A percentile compares a stretch with the other conserved stretches of the same genome.
phyloP scores from a whole-genome alignment of 2,113 vertebrate genomes.

The Aptenodytes forsteri region DNA sequence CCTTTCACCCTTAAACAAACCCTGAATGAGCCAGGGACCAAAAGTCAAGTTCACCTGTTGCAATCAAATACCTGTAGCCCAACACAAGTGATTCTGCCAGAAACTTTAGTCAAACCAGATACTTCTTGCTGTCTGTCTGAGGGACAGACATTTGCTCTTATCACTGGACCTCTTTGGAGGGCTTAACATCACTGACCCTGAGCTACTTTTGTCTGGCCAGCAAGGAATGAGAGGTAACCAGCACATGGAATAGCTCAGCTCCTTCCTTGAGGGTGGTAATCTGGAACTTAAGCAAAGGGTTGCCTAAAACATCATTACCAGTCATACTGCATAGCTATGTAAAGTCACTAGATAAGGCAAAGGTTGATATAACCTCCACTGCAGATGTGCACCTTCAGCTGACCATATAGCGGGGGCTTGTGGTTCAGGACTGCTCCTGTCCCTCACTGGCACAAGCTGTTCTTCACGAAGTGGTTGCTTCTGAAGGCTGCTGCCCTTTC shows the following conservation, averaged over 20 bases:
- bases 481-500: not conserved
- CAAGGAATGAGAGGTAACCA: not conserved
- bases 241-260: not conserved
- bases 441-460: not conserved
- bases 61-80: not conserved
- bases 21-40: not conserved
- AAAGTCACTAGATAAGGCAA: not conserved
- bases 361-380: not conserved
- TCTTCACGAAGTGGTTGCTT: not conserved
- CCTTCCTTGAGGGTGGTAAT: not conserved
- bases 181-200: not conserved
- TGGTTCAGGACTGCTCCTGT: not conserved
- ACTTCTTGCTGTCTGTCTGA: not conserved
- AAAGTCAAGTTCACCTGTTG: not conserved
- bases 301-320: not conserved
- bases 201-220: not conserved
- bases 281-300: not conserved
- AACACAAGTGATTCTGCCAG: not conserved
- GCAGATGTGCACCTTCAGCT: not conserved
- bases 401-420: accelerated
- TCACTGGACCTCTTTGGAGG: not conserved
- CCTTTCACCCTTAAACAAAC: not conserved
- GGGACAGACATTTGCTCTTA: not conserved
- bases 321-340: not conserved
- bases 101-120: not conserved